Evolutionary conservation across 2,888 invertebrate genomes (phyloP), one percentile per base, ranked within the genome.

Genomic region (Caenorhabditis angaria): DNA sequence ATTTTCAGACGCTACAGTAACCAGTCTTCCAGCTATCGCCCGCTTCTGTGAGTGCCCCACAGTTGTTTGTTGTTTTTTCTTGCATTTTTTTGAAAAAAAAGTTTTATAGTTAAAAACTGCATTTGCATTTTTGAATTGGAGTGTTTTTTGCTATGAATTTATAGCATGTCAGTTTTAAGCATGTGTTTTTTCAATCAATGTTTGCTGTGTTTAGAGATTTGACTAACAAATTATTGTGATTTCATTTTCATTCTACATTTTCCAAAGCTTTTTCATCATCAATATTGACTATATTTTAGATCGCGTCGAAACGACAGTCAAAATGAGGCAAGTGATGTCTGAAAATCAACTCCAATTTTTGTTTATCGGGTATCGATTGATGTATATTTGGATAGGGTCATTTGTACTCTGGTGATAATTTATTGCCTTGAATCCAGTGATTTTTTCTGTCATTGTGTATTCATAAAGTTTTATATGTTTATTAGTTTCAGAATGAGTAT

Each of bases 21-120:
- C 50, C 74, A 69, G 61, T 69, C 74, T 58, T 55, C 73, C 59
- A 68, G 68, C 68, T 68, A 70, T 69, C 74, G 74, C 56, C 74
- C 74, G 69, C 74, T 74, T 74, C 64, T 74, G 74, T 74, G 74
- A 74, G 74, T 74, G 67, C 60, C 60, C 59, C 70, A 60, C 63
- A 57, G 54, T 35, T 48, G 18, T 54, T 32, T 48, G 32, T 32
- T 32, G 5, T 32, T 5, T 8, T 32, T 8, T 32, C 6, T 32
- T 8, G 10, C 32, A 32, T 10, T 32, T 32, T 10, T 32, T 8
- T 32, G 41, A 41, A 18, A 12, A 18, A 41, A 41, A 12, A 14
- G 3, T 3, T 14, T 41, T 41, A 12, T 14, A 10, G 3, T 41
- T 41, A n/a, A n/a, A n/a, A n/a, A 35, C 5, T 50, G 24, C 24